Evolutionary conservation across 2,113 vertebrate genomes (phyloP), one percentile per base, ranked within the genome.

Genomic region (Chauna torquata): DNA sequence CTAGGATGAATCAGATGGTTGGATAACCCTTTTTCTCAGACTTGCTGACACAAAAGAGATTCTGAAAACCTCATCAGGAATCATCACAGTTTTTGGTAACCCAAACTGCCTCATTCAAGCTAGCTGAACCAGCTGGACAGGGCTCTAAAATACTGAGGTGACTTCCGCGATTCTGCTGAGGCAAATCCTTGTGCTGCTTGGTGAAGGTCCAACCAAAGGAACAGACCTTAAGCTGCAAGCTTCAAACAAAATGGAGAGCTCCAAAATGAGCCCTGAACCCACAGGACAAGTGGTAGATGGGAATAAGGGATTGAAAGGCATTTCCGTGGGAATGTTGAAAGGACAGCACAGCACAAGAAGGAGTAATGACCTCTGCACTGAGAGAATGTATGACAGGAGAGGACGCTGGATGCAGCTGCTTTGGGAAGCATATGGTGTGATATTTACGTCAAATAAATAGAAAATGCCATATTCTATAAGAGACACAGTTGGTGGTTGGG

Each of bases 1-100:
- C 93, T 91, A 65, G n/a, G 32, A 94, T 97, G 93, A 97, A 49
- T 96, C 93, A 95, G 61, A 65, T 94, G 86, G 66, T 93, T 82
- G 92, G 70, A 93, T 95, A 93, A 91, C 89, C 91, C 57, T 87
- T 85, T 59, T 72, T 95, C 52, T 85, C 74, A 91, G 91, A 85
- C 66, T 91, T 94, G 89, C 66, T 95, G 95, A 90, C 90, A 96
- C 66, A 80, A 64, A 94, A 82, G 61, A 72, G 82, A 49, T 94
- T 82, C 49, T 76, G 81, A 91, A 94, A 94, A 94, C 81, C 74
- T 94, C 66, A 54, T 78, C 52, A 79, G 81, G 77, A 91, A 9
- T 86, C 90, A 57, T 85, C 70, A 87, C 74, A 65, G 49, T 87
- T 50, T 91, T 95, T 79, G 58, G n/a, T 86, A 62, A 66, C 36